Percentiles rank a stretch among this genome's conserved stretches.
phyloP scores from a whole-genome alignment of 92 coral and sea anemone species.

The Meandrina meandrites region DNA sequence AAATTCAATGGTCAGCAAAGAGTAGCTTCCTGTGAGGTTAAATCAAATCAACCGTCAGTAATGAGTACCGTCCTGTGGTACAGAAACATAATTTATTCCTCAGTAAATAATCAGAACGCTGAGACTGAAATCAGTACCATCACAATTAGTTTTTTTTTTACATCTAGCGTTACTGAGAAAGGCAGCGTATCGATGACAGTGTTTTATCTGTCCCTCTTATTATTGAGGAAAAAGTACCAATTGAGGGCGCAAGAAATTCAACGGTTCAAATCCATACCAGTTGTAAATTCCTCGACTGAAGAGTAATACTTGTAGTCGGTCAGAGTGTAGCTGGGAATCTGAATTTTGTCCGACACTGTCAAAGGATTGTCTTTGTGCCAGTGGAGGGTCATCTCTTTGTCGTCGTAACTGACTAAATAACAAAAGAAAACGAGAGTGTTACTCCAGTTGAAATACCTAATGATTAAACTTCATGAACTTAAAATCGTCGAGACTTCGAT shows the following conservation, averaged over 20 bases:
- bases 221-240: not conserved
- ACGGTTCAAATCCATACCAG: conserved; percentile 52
- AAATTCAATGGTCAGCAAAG: conserved; percentile 71
- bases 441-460: too few relatives aligned
- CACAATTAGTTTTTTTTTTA: too few relatives aligned
- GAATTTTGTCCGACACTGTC: conserved; percentile 61
- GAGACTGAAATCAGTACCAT: too few relatives aligned
- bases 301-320: conserved; percentile 47
- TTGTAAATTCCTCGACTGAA: conserved; percentile 62
- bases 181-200: not conserved
- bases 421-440: not conserved
- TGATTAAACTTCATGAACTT: too few relatives aligned
- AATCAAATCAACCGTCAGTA: not conserved
- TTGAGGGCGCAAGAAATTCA: not conserved
- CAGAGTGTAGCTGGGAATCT: conserved; percentile 86
- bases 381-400: conserved; percentile 74
- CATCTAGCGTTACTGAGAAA: not conserved
- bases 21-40: conserved; percentile 62
- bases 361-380: conserved; percentile 74
- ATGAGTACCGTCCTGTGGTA: not conserved
- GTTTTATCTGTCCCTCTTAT: not conserved
- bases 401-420: conserved; percentile 80
- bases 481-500: too few relatives aligned
- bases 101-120: not conserved
- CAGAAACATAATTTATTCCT: not conserved